Evolutionary conservation across 2,797 vertebrate species (phyloP).

Genomic region (Silurus aristotelis): DNA sequence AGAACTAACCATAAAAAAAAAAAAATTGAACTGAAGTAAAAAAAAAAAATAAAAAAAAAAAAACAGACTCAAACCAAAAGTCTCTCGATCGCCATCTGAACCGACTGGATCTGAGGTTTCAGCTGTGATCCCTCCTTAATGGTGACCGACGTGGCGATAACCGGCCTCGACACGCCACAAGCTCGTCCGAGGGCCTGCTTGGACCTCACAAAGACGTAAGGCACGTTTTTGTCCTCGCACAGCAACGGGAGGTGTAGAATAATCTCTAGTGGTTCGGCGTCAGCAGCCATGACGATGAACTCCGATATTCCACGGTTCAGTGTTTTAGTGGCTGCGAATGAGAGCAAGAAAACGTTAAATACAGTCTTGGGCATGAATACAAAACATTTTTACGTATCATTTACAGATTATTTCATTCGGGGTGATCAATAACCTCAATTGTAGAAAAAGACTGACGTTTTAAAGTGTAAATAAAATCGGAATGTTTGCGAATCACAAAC

Average conservation of each 20-base stretch:
- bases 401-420: neutral
- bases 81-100: constrained; percentile 94
- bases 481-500: no score
- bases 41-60: neutral
- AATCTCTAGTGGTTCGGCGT: constrained; percentile 95
- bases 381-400: neutral
- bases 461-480: no score
- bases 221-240: constrained; percentile 98
- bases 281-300: constrained; percentile 98
- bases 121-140: constrained; percentile 98
- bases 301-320: constrained; percentile 95
- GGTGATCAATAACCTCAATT: neutral
- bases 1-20: neutral
- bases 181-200: constrained; percentile 95
- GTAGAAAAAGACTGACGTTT: no score
- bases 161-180: constrained; percentile 91
- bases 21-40: neutral
- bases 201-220: constrained; percentile 95
- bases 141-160: constrained; percentile 94
- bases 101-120: constrained; percentile 95
- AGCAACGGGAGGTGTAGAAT: constrained; percentile 94
- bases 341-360: neutral
- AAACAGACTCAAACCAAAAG: constrained; percentile 82
- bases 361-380: neutral
- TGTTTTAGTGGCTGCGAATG: constrained; percentile 89